These are phyloP conservation scores for Pammene aurita DNA, from an alignment of 2,888 invertebrate species.

Conservation along the genomic window DNA sequence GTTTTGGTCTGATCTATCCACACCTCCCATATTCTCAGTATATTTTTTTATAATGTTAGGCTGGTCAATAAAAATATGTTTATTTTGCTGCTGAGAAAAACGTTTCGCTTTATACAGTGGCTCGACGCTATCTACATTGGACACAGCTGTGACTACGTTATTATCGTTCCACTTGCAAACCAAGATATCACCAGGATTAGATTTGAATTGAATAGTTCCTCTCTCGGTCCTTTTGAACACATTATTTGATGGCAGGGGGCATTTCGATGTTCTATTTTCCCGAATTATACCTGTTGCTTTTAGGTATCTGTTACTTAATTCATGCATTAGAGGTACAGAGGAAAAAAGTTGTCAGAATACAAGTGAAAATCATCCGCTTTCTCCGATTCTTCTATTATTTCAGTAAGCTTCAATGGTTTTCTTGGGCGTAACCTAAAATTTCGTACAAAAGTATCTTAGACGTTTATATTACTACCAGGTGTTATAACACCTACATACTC, in stretches of 20 bases:
- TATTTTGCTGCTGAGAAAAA: conserved; percentile 17
- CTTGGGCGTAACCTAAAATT: too few species aligned
- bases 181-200: conserved; percentile 2
- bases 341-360: conserved; percentile 8
- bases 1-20: conserved; percentile 10
- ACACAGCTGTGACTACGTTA: neutral
- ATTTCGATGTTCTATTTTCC: conserved; percentile 20
- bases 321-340: neutral
- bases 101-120: conserved; percentile 14
- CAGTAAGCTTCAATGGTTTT: too few species aligned
- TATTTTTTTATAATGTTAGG: conserved; percentile 5
- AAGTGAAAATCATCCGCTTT: too few species aligned
- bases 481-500: too few species aligned
- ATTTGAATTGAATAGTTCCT: too few species aligned
- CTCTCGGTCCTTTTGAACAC: conserved; percentile 3
- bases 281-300: conserved; percentile 17
- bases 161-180: conserved; percentile 14
- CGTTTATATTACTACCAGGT: too few species aligned
- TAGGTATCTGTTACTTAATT: neutral
- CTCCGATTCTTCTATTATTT: too few species aligned
- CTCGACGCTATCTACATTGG: conserved; percentile 8
- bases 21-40: conserved; percentile 10
- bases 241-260: conserved; percentile 8
- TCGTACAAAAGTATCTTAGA: too few species aligned
- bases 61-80: neutral